These are phyloP conservation scores for Cataglyphis albicans DNA, from an alignment of 2,888 invertebrate species.

Conservation along the genomic window DNA sequence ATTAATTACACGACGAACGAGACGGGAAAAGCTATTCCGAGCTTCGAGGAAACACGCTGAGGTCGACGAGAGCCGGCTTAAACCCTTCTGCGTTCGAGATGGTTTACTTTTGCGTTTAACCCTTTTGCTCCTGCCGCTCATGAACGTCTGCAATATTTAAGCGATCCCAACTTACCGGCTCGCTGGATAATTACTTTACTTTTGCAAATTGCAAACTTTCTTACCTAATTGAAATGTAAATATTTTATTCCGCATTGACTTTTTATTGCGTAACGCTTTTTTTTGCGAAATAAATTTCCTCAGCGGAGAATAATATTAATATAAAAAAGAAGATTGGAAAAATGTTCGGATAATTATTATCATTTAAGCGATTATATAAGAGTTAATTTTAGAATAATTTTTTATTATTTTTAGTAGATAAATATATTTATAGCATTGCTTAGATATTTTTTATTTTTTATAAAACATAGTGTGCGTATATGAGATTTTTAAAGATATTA, in stretches of 20 bases:
- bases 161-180: slow-evolving; percentile 42
- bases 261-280: slow-evolving; percentile 6
- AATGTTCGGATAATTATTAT: neutral
- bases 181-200: slow-evolving; percentile 48
- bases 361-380: neutral
- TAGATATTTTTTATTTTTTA: neutral
- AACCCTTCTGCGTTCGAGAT: slow-evolving; percentile 47
- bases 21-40: slow-evolving; percentile 71
- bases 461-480: neutral
- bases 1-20: slow-evolving; percentile 77
- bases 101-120: slow-evolving; percentile 57
- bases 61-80: slow-evolving; percentile 55
- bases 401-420: neutral
- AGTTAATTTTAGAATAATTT: neutral
- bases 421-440: neutral
- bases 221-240: slow-evolving; percentile 43
- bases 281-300: neutral
- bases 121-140: slow-evolving; percentile 47
- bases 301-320: neutral
- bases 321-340: neutral
- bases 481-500: neutral
- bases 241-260: slow-evolving; percentile 36
- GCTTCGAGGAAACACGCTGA: slow-evolving; percentile 50
- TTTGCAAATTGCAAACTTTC: slow-evolving; percentile 48
- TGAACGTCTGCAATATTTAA: slow-evolving; percentile 50